phyloP scores from a whole-genome alignment of 2,797 vertebrate species.

The Labeo calbasu region DNA sequence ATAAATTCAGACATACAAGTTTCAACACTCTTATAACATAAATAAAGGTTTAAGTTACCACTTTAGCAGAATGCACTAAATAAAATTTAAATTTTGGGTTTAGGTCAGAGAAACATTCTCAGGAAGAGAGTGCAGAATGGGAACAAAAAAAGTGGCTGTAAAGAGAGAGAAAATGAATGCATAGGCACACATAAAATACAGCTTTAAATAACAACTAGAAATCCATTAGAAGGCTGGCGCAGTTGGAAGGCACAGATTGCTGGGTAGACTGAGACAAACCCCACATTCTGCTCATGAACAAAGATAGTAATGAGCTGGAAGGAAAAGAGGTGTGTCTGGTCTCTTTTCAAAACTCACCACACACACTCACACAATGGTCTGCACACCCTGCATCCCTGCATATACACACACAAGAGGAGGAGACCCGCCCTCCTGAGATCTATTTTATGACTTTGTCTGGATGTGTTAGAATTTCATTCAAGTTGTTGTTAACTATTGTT shows the following conservation, averaged over 20 bases:
- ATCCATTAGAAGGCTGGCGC: constrained; percentile 90
- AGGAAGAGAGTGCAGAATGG: neutral
- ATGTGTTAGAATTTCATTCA: constrained; percentile 83
- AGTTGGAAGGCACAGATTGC: constrained; percentile 84
- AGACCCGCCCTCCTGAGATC: neutral
- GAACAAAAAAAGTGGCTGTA: neutral
- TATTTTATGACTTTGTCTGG: constrained; percentile 57
- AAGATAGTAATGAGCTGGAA: constrained; percentile 90
- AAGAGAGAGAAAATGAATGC: neutral
- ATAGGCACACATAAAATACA: constrained; percentile 41
- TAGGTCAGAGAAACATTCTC: neutral
- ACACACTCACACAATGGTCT: neutral
- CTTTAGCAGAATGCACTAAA: neutral
- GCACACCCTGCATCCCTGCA: neutral
- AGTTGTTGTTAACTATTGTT: constrained; percentile 90
- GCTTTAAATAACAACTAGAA: constrained; percentile 85
- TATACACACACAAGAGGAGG: neutral
- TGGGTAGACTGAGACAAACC: constrained; percentile 73
- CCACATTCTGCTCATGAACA: constrained; percentile 80
- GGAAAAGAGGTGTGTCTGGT: constrained; percentile 74
- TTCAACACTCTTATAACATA: neutral
- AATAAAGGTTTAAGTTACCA: neutral
- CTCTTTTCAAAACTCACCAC: constrained; percentile 77
- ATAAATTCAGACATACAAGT: neutral
- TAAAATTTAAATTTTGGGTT: neutral